phyloP scores from a whole-genome alignment of 2,797 vertebrate species.

The Scleropages formosus region DNA sequence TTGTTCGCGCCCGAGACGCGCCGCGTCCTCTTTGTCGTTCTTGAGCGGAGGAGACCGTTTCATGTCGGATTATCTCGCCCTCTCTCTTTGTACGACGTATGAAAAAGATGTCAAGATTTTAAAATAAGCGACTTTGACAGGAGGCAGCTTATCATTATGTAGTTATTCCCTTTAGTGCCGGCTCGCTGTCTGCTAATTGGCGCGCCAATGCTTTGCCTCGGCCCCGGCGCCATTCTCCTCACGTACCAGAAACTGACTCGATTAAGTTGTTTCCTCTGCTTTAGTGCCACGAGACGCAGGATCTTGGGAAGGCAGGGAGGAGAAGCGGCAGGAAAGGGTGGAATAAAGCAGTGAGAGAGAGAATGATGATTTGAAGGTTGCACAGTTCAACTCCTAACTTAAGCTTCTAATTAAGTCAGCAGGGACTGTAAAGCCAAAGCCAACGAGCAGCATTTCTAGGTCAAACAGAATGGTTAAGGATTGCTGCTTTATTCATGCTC shows the following conservation, averaged over 20 bases:
- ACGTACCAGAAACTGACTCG: conserved; percentile 57
- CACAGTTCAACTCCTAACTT: conserved; percentile 48
- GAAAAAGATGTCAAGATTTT: conserved; percentile 36
- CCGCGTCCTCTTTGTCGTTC: not conserved
- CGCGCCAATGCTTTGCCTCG: conserved; percentile 38
- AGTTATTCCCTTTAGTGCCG: conserved; percentile 61
- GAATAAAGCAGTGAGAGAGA: conserved; percentile 31
- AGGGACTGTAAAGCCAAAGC: conserved; percentile 43
- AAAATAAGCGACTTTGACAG: conserved; percentile 35
- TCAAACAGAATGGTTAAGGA: conserved; percentile 47
- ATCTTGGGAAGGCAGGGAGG: conserved; percentile 29
- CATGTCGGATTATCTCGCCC: not conserved
- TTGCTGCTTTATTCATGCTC: conserved; percentile 29
- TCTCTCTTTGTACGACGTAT: not conserved
- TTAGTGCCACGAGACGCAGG: conserved; percentile 62
- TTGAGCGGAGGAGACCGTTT: conserved; percentile 10
- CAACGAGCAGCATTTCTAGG: conserved; percentile 46
- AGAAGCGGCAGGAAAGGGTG: conserved; percentile 4
- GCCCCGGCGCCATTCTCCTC: conserved; percentile 53
- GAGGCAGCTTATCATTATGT: conserved; percentile 58
- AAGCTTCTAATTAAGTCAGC: conserved; percentile 52
- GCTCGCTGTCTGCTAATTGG: conserved; percentile 66
- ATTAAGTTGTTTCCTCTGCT: conserved; percentile 73
- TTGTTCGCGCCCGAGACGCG: not conserved
- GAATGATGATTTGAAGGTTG: conserved; percentile 62